Conservation (phyloP, 2,888 invertebrate species). For the Celastrina argiolus region DNA sequence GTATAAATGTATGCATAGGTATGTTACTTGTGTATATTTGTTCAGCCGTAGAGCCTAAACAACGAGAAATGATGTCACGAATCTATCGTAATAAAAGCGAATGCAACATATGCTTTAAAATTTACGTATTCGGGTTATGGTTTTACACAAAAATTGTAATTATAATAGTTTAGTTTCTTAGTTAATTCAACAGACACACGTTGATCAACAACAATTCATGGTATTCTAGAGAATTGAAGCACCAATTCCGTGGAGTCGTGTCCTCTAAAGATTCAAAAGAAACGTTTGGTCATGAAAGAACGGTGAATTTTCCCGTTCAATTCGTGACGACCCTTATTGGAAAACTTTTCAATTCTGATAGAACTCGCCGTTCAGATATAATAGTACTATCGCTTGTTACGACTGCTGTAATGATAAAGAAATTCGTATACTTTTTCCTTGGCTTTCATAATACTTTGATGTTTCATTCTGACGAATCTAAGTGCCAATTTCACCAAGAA, state of each 20-base stretch:
- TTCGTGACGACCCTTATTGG: slow-evolving; percentile 37
- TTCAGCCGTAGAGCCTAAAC: no score
- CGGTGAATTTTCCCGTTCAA: slow-evolving; percentile 30
- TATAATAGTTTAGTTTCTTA: neutral
- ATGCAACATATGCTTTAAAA: no score
- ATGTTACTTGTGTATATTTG: no score
- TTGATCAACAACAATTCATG: neutral
- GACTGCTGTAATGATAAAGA: slow-evolving; percentile 21
- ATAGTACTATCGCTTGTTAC: slow-evolving; percentile 25
- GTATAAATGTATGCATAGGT: no score
- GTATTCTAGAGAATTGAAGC: slow-evolving; percentile 20
- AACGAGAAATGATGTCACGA: no score
- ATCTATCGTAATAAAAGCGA: no score
- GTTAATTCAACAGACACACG: neutral
- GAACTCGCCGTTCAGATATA: slow-evolving; percentile 27
- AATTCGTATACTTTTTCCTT: slow-evolving; percentile 19
- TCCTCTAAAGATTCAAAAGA: slow-evolving; percentile 32
- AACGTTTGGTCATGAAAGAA: slow-evolving; percentile 27
- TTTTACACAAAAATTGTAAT: no score
- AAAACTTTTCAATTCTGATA: slow-evolving; percentile 36
- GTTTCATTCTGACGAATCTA: neutral
- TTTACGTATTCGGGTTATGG: no score
- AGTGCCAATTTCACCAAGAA: no score
- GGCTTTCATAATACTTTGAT: slow-evolving; percentile 10
- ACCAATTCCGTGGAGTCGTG: slow-evolving; percentile 27